Conservation (phyloP, 2,888 invertebrate species). For the Cephalotes varians region DNA sequence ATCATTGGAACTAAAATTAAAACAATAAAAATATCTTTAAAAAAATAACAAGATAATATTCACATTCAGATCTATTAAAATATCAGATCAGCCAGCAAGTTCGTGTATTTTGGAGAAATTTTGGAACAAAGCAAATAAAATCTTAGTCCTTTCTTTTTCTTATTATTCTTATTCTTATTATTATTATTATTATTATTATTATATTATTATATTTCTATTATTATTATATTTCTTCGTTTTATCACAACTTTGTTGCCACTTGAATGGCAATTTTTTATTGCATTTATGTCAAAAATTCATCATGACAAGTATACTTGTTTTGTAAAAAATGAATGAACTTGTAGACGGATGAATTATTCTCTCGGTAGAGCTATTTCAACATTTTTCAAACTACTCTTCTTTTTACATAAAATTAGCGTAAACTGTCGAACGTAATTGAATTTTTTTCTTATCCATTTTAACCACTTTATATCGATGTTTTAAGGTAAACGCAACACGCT, state of each 20-base stretch:
- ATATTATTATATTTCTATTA: no score
- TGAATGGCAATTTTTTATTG: neutral
- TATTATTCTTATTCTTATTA: no score
- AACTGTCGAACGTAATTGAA: constrained; percentile 5
- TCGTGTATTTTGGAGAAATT: neutral
- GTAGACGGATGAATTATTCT: neutral
- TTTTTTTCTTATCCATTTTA: constrained; percentile 7
- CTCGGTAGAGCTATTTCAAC: neutral
- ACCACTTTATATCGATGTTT: constrained; percentile 15
- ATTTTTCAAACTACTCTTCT: neutral
- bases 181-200: no score
- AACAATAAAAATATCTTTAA: neutral
- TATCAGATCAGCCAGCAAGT: neutral
- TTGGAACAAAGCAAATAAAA: no score
- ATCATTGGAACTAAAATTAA: neutral
- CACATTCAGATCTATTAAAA: neutral
- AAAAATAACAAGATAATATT: neutral
- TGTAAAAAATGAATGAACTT: neutral
- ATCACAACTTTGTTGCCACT: neutral
- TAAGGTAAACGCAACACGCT: constrained; percentile 14
- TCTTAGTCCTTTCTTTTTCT: no score
- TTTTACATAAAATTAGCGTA: neutral
- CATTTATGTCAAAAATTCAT: neutral
- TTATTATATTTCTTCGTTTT: neutral
- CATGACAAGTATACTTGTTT: neutral